A percentile compares a stretch with the other conserved stretches of the same genome.
Conservation (phyloP, 1,140 invertebrate genomes). For the Octopus bimaculoides region DNA sequence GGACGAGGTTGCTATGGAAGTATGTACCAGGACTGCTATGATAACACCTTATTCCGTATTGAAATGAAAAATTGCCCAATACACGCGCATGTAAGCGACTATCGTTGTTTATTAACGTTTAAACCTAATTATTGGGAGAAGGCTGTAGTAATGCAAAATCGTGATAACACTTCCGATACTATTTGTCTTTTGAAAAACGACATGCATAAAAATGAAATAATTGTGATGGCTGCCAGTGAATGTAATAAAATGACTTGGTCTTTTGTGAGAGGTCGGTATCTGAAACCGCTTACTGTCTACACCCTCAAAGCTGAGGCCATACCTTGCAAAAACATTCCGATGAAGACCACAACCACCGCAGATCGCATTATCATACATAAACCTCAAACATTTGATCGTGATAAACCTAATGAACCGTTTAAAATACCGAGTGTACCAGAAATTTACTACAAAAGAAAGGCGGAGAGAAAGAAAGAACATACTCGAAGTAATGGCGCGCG, state of each 20-base stretch:
- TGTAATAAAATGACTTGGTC: conserved; percentile 34
- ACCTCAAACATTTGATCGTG: background rate
- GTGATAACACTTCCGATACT: conserved; percentile 18
- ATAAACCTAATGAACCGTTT: background rate
- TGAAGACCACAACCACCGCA: background rate
- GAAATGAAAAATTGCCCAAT: conserved; percentile 26
- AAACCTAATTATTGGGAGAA: conserved; percentile 38
- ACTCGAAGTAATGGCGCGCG: background rate
- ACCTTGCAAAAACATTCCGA: conserved; percentile 26
- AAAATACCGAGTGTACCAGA: background rate
- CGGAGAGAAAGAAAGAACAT: background rate
- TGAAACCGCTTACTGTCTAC: conserved; percentile 23
- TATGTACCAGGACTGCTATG: conserved; percentile 32
- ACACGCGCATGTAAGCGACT: conserved; percentile 19
- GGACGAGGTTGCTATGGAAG: conserved; percentile 30
- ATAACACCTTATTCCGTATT: conserved; percentile 25
- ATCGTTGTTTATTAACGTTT: conserved; percentile 28
- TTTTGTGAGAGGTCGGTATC: conserved; percentile 23
- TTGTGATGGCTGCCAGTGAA: conserved; percentile 29
- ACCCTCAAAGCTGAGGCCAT: conserved; percentile 19
- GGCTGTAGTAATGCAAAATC: conserved; percentile 34
- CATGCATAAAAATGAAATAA: conserved; percentile 23
- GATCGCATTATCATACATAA: background rate
- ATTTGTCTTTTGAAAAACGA: conserved; percentile 31
- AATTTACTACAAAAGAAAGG: background rate